A percentile compares a stretch with the other conserved stretches of the same genome.
phyloP scores from a whole-genome alignment of 2,797 vertebrate genomes.

The Amblyraja radiata region DNA sequence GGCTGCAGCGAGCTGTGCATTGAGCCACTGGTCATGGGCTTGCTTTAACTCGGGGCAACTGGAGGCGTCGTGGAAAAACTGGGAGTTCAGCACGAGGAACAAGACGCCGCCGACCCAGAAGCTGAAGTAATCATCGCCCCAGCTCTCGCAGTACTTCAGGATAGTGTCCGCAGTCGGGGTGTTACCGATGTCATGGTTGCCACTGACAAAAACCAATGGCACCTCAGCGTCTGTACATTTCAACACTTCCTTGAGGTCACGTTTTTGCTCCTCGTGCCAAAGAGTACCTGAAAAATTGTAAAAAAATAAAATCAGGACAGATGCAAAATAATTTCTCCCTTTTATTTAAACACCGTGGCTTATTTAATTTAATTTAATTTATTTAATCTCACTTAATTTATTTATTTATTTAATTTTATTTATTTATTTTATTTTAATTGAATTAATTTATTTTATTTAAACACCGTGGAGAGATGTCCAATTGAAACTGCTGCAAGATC shows the following conservation, averaged over 20 bases:
- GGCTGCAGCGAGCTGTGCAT: constrained; percentile 66
- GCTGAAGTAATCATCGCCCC: constrained; percentile 95
- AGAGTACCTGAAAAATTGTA: constrained; percentile 57
- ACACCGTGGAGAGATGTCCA: constrained; percentile 24
- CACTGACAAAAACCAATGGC: constrained; percentile 85
- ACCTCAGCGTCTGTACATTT: constrained; percentile 62
- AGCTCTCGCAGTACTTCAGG: constrained; percentile 67
- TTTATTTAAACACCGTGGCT: constrained; percentile 38
- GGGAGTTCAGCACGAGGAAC: constrained; percentile 91
- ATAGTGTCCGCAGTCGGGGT: constrained; percentile 69
- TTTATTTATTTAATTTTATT: no score
- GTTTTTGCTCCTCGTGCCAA: constrained; percentile 74
- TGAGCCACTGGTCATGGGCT: constrained; percentile 84
- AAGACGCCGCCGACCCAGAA: constrained; percentile 89
- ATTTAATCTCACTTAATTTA: no score
- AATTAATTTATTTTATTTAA: neutral
- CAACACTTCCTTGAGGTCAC: constrained; percentile 73
- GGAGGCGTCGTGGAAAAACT: constrained; percentile 76
- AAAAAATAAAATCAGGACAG: constrained; percentile 14
- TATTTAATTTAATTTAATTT: no score
- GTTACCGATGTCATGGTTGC: constrained; percentile 92
- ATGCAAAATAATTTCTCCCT: neutral
- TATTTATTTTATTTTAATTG: no score
- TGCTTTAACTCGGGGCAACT: constrained; percentile 68
- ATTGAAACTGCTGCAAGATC: neutral